These are phyloP conservation scores for Scaptomyza cyrtandrae DNA, from an alignment of 2,888 invertebrate genomes.

Conservation along the genomic window DNA sequence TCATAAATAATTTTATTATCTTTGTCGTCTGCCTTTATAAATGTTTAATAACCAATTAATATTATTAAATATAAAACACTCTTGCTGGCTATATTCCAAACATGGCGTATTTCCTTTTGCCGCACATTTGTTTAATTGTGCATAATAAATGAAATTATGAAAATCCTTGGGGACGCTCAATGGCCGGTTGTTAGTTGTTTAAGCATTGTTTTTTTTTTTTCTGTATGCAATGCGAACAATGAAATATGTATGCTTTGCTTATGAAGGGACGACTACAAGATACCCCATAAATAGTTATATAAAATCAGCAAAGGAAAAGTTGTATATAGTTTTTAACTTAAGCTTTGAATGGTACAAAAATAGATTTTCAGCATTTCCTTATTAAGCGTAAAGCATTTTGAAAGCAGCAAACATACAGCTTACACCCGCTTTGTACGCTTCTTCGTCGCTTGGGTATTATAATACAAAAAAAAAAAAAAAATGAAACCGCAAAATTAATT, in stretches of 20 bases:
- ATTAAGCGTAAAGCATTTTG: not conserved
- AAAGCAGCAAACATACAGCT: not conserved
- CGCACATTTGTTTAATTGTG: slow-evolving; percentile 48
- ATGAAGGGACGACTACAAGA: not conserved
- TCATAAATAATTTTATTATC: not conserved
- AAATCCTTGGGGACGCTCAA: slow-evolving; percentile 2
- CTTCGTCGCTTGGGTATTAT: not conserved
- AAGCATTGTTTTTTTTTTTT: not conserved
- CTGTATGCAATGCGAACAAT: not conserved
- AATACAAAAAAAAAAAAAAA: slow-evolving; percentile 1
- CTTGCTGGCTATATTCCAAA: slow-evolving; percentile 4
- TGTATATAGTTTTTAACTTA: no score
- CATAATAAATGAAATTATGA: slow-evolving; percentile 49
- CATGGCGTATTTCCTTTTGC: slow-evolving; percentile 16
- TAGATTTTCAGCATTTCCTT: no score
- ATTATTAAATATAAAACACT: slow-evolving; percentile 9
- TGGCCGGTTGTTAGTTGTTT: slow-evolving; percentile 16
- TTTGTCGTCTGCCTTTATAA: not conserved
- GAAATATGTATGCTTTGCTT: not conserved
- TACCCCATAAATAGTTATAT: not conserved
- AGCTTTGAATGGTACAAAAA: no score
- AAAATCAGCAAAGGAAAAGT: not conserved
- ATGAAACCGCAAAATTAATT: slow-evolving; percentile 54
- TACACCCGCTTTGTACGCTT: not conserved
- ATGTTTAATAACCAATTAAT: slow-evolving; percentile 15